These are phyloP conservation scores for Phaonia tiefii DNA, from an alignment of 2,888 invertebrate genomes.

Conservation along the genomic window DNA sequence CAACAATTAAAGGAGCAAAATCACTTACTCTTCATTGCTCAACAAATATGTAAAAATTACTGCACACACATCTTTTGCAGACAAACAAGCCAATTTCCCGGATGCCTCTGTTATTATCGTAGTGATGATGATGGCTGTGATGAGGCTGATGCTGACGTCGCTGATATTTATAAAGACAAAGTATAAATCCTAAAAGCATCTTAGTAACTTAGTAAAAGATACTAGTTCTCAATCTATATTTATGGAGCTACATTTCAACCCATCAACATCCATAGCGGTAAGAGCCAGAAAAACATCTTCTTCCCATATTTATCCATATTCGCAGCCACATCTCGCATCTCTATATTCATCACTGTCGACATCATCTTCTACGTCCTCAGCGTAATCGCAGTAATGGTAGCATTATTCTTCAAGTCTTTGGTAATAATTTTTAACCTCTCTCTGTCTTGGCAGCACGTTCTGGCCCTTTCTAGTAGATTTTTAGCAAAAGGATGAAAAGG, in stretches of 20 bases:
- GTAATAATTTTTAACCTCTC: conserved; percentile 36
- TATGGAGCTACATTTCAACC: conserved; percentile 43
- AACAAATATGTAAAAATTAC: conserved; percentile 40
- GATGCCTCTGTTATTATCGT: too few relatives aligned
- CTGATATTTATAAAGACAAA: conserved; percentile 49
- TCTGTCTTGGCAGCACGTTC: conserved; percentile 47
- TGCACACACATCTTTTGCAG: not conserved
- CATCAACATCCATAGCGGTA: conserved; percentile 36
- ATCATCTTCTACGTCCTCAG: conserved; percentile 1
- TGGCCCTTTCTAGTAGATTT: not conserved
- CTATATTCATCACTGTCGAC: not conserved
- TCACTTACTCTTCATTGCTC: conserved; percentile 32
- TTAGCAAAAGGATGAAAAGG: too few relatives aligned
- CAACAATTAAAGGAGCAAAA: not conserved
- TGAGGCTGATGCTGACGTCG: too few relatives aligned
- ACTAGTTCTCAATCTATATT: conserved; percentile 43
- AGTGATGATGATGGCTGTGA: not conserved
- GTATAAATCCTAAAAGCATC: conserved; percentile 48
- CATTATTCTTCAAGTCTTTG: conserved; percentile 36
- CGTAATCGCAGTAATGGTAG: conserved; percentile 40
- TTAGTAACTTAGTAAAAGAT: conserved; percentile 24
- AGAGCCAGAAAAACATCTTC: conserved; percentile 8
- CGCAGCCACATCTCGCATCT: not conserved
- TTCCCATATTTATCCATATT: not conserved
- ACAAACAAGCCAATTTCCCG: not conserved